phyloP scores from a whole-genome alignment of 2,888 invertebrate species.

The Napeogenes inachia region DNA sequence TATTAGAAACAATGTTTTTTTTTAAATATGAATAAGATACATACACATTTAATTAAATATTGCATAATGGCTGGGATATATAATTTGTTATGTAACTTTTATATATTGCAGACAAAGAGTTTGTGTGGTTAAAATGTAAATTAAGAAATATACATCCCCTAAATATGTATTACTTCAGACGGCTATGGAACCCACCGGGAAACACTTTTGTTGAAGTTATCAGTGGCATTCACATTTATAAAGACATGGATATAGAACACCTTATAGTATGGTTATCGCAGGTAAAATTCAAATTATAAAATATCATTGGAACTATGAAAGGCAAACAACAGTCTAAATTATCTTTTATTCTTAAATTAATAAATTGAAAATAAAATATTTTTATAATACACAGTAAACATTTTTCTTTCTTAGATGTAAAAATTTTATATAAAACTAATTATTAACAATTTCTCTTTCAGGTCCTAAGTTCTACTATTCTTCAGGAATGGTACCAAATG shows the following conservation, averaged over 20 bases:
- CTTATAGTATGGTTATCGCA: conserved; percentile 49
- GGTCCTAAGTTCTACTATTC: conserved; percentile 52
- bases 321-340: too few species aligned
- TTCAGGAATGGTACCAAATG: conserved; percentile 57
- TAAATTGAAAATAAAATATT: background rate
- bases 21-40: too few species aligned
- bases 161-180: conserved; percentile 63
- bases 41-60: too few species aligned
- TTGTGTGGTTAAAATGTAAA: conserved; percentile 58
- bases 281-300: conserved; percentile 37
- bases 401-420: background rate
- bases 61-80: background rate
- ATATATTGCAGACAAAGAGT: conserved; percentile 52
- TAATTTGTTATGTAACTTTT: conserved; percentile 5
- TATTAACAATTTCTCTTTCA: conserved; percentile 33
- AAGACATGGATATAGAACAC: conserved; percentile 41
- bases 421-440: too few species aligned
- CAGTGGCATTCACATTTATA: conserved; percentile 41
- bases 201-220: conserved; percentile 52
- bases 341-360: too few species aligned
- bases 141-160: conserved; percentile 52
- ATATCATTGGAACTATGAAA: too few species aligned
- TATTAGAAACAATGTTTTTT: too few species aligned
- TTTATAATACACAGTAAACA: background rate
- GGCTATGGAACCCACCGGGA: conserved; percentile 55